These are phyloP conservation scores for Eupithecia vulgata DNA, from an alignment of 2,888 invertebrate genomes.

Conservation along the genomic window DNA sequence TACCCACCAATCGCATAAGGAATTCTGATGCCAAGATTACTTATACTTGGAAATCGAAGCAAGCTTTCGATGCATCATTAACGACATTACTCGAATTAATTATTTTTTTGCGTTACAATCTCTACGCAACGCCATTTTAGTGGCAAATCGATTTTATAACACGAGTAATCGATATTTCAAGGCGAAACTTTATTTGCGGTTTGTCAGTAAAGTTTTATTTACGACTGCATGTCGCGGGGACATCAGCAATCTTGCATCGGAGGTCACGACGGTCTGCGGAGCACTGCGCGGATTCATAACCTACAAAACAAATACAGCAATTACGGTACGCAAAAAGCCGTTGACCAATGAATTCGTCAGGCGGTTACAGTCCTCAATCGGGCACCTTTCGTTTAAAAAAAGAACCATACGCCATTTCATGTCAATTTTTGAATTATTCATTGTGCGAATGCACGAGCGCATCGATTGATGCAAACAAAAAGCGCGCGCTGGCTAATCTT, in stretches of 20 bases:
- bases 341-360: conserved; percentile 84
- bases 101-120: conserved; percentile 48
- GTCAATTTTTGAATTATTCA: conserved; percentile 85
- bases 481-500: conserved; percentile 82
- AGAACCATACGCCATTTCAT: conserved; percentile 84
- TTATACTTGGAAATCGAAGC: conserved; percentile 80
- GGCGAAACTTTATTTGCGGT: conserved; percentile 76
- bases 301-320: conserved; percentile 77
- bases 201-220: conserved; percentile 69
- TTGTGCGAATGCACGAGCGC: conserved; percentile 83
- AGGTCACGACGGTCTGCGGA: conserved; percentile 44
- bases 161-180: conserved; percentile 50
- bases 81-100: conserved; percentile 78
- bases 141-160: conserved; percentile 50
- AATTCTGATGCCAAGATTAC: conserved; percentile 77
- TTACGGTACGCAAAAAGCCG: conserved; percentile 80
- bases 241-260: conserved; percentile 30
- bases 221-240: conserved; percentile 56
- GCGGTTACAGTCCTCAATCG: conserved; percentile 84
- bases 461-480: conserved; percentile 84
- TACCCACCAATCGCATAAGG: conserved; percentile 68
- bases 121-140: conserved; percentile 47
- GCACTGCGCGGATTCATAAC: conserved; percentile 55
- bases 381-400: conserved; percentile 84
- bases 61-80: conserved; percentile 75